Evolutionary conservation across 2,113 vertebrate species (phyloP).

Genomic region (Rhombomys opimus): DNA sequence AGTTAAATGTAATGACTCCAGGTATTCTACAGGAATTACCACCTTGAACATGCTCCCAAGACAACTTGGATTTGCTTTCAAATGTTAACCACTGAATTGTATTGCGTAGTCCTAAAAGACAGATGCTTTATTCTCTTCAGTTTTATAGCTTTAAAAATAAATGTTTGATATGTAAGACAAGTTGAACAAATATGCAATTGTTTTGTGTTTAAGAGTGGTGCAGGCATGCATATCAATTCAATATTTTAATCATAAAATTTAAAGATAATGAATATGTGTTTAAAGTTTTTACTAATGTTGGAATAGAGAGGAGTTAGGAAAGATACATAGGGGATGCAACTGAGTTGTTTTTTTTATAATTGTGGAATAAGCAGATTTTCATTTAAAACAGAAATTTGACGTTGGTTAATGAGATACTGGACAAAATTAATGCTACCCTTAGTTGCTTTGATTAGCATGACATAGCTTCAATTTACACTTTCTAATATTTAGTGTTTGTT

Average conservation of each 20-base stretch:
- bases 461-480: neutral
- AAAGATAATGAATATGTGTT: neutral
- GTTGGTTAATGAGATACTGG: neutral
- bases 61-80: neutral
- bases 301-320: neutral
- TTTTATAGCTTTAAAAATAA: neutral
- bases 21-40: neutral
- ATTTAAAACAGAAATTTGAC: neutral
- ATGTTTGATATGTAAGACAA: neutral
- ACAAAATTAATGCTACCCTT: neutral
- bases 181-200: neutral
- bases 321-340: neutral
- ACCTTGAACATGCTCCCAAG: neutral
- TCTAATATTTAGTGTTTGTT: neutral
- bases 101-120: neutral
- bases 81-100: neutral
- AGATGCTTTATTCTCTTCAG: neutral
- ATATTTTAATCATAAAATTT: constrained; percentile 4
- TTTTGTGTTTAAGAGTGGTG: constrained; percentile 19
- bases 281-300: neutral
- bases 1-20: neutral
- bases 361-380: neutral
- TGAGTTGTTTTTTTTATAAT: neutral
- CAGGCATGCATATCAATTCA: neutral
- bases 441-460: neutral